Percentiles rank a stretch among this genome's conserved stretches.
Evolutionary conservation across 2,888 invertebrate genomes (phyloP).

Genomic region (Lasioglossum marginatum): DNA sequence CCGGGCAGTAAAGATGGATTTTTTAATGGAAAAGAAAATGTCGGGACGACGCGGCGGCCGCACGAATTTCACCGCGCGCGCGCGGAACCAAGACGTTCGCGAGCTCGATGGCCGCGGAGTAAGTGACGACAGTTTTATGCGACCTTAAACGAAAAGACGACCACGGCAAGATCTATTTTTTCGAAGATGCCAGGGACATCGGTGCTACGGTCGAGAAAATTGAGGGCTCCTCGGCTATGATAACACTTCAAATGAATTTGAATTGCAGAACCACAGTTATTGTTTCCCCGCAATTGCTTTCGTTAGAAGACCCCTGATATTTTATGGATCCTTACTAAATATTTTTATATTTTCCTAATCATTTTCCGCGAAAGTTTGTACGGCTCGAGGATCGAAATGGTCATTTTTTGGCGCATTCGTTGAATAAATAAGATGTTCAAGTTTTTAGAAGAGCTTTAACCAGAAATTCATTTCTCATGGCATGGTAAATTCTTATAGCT

Average conservation of each 20-base stretch:
- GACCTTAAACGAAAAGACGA: background rate
- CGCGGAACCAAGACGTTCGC: background rate
- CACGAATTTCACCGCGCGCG: background rate
- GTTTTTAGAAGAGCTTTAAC: background rate
- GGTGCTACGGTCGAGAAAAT: background rate
- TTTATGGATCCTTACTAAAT: background rate
- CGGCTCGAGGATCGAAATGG: background rate
- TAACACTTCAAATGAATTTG: background rate
- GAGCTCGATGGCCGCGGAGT: background rate
- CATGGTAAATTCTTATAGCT: background rate
- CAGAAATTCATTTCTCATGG: background rate
- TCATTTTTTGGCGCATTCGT: too few relatives aligned
- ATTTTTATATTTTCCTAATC: background rate
- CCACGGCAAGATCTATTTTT: background rate
- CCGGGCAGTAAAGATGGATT: background rate
- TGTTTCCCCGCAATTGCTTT: background rate
- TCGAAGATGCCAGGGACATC: background rate
- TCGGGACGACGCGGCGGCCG: background rate
- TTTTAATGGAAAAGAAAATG: constrained; percentile 6
- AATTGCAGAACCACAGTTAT: background rate
- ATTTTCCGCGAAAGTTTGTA: background rate
- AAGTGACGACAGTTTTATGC: background rate
- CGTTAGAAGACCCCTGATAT: background rate
- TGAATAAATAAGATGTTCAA: too few relatives aligned
- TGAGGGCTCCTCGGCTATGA: background rate